phyloP scores from a whole-genome alignment of 2,797 vertebrate species.

The Premnoplex brunnescens region DNA sequence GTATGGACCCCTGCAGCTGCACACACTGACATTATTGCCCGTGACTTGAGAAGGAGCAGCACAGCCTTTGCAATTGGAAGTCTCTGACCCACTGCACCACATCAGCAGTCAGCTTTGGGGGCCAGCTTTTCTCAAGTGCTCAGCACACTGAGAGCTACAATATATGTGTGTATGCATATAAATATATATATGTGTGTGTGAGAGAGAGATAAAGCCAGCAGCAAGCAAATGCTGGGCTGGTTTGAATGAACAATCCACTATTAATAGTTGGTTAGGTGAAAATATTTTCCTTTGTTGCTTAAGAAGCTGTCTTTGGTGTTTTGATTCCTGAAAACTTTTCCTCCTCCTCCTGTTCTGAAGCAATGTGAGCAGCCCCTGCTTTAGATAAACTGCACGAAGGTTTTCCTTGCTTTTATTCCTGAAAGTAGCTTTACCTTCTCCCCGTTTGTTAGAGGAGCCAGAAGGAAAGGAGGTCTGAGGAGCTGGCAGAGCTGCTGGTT shows the following conservation, averaged over 20 bases:
- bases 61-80: not conserved
- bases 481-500: not conserved
- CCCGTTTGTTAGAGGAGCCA: not conserved
- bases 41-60: not conserved
- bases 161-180: not conserved
- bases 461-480: not conserved
- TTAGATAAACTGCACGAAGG: not conserved
- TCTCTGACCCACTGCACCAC: not conserved
- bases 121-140: not conserved
- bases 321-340: not conserved
- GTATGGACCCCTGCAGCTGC: not conserved
- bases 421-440: not conserved
- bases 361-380: not conserved
- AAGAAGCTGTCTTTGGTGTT: not conserved
- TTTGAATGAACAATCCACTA: not conserved
- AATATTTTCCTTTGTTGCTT: not conserved
- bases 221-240: not conserved
- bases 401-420: not conserved
- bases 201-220: not conserved
- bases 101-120: not conserved
- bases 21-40: not conserved
- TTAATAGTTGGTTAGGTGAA: not conserved
- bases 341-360: not conserved
- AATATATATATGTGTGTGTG: fast-evolving
- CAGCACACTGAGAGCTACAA: not conserved